phyloP scores from a whole-genome alignment of 2,113 vertebrate species.

The Channa maculata region DNA sequence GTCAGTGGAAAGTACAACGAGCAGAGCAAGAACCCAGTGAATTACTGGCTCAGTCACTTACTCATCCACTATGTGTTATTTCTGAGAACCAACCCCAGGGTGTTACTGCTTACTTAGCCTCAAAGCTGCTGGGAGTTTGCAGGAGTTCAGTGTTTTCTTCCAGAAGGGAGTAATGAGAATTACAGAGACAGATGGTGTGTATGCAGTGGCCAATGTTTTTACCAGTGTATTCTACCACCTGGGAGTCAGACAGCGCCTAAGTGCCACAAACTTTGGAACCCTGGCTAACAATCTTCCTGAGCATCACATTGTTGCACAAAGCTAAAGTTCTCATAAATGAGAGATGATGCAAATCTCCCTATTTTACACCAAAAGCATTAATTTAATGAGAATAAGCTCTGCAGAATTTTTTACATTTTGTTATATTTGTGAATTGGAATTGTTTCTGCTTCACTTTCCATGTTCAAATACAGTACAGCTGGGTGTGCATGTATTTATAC shows the following conservation, averaged over 20 bases:
- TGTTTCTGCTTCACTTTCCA: not conserved
- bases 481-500: too few species aligned
- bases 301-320: conserved; percentile 49
- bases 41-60: conserved; percentile 15
- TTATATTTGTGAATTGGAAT: not conserved
- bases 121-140: conserved; percentile 30
- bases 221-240: conserved; percentile 21
- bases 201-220: conserved; percentile 17
- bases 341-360: conserved; percentile 10
- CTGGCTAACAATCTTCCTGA: conserved; percentile 38
- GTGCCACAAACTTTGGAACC: conserved; percentile 35
- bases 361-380: conserved; percentile 8
- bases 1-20: not conserved
- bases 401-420: not conserved
- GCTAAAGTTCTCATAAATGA: conserved; percentile 5
- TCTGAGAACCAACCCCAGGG: not conserved
- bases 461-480: not conserved
- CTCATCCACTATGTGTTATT: conserved; percentile 15
- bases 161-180: conserved; percentile 39
- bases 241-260: conserved; percentile 15
- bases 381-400: conserved; percentile 42
- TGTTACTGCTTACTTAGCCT: conserved; percentile 36
- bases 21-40: not conserved
- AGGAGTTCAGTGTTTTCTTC: conserved; percentile 30
- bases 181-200: conserved; percentile 59